phyloP scores from a whole-genome alignment of 2,797 vertebrate genomes.

The Cuculus canorus region DNA sequence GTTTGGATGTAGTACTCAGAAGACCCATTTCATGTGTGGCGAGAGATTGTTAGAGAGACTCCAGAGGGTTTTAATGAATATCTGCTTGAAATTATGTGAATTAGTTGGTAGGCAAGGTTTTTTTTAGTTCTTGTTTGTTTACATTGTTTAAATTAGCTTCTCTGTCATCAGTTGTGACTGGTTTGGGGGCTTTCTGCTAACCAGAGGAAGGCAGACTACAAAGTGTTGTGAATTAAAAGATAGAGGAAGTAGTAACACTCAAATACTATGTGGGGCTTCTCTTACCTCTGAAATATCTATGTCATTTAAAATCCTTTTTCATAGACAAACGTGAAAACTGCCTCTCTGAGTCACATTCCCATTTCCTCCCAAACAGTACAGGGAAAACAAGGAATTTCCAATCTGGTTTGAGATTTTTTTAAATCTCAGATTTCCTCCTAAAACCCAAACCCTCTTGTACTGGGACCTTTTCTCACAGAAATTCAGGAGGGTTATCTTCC shows the following conservation, averaged over 20 bases:
- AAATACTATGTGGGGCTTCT: neutral
- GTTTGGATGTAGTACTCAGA: conserved; percentile 30
- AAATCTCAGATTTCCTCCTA: neutral
- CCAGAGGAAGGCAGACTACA: neutral
- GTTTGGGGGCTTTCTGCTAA: neutral
- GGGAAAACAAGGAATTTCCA: neutral
- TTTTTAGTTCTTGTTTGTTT: conserved; percentile 3
- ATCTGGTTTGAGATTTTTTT: neutral
- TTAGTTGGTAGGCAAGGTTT: neutral
- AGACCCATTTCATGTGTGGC: neutral
- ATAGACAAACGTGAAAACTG: neutral
- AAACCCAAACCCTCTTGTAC: neutral
- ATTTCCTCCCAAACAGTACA: neutral
- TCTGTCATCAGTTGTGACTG: neutral
- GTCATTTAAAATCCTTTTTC: neutral
- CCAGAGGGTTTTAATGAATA: conserved; percentile 27
- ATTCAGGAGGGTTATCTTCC: neutral
- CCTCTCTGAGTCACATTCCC: neutral
- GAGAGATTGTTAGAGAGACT: neutral
- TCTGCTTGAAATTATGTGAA: neutral
- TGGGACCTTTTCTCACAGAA: neutral
- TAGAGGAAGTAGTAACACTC: neutral
- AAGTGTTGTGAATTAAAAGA: neutral
- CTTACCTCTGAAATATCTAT: neutral
- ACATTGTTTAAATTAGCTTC: conserved; percentile 5